phyloP scores from a whole-genome alignment of 2,888 invertebrate genomes.

The Sturmia bella region DNA sequence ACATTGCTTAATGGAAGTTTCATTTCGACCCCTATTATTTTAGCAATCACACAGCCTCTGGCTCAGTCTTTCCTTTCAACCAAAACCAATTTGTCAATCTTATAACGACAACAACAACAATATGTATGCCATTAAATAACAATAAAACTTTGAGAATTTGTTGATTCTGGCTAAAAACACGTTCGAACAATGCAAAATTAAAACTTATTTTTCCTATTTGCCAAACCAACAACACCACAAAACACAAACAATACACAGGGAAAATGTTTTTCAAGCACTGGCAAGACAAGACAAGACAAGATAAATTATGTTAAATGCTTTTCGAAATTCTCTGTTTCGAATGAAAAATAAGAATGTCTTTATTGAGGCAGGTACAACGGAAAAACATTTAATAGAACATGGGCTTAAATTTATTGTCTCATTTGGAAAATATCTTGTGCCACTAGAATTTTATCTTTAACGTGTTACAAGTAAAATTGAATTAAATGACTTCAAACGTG shows the following conservation, averaged over 20 bases:
- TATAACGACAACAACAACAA: too few species aligned
- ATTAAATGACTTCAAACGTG: slow-evolving; percentile 38
- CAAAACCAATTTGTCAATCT: too few species aligned
- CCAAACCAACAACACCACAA: not conserved
- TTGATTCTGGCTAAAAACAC: slow-evolving; percentile 1
- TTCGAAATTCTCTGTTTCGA: not conserved
- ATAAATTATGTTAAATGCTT: slow-evolving; percentile 26
- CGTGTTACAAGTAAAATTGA: slow-evolving; percentile 36
- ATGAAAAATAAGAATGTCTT: not conserved
- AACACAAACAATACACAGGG: not conserved
- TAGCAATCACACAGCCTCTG: too few species aligned
- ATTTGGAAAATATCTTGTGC: slow-evolving; percentile 14
- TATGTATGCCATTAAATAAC: too few species aligned
- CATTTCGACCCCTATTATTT: too few species aligned
- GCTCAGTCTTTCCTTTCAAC: too few species aligned
- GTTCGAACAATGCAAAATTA: not conserved
- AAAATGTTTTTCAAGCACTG: not conserved
- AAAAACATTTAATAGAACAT: not conserved
- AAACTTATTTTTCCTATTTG: not conserved
- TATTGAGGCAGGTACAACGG: not conserved
- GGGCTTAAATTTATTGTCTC: slow-evolving; percentile 45
- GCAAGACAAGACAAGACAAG: slow-evolving; percentile 1
- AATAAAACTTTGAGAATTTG: not conserved
- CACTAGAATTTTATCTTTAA: slow-evolving; percentile 17
- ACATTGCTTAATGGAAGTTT: too few species aligned